Conservation (phyloP, 2,888 invertebrate genomes). For the Clusia tigrina region DNA sequence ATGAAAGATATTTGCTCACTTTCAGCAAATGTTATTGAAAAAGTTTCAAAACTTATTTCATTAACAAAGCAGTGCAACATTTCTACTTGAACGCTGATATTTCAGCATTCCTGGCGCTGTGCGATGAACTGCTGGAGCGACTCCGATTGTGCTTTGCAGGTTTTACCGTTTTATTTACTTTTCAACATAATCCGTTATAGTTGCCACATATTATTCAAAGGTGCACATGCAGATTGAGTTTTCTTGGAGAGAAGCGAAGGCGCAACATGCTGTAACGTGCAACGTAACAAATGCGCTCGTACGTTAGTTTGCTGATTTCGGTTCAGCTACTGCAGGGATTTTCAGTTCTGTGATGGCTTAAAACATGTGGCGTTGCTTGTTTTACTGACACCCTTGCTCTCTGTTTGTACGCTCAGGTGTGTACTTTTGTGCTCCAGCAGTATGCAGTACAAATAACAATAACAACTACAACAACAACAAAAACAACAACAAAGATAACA, state of each 20-base stretch:
- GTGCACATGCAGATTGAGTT: not conserved
- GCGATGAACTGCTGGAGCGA: too few relatives aligned
- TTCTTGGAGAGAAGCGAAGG: not conserved
- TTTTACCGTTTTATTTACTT: conserved; percentile 41
- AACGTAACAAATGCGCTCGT: not conserved
- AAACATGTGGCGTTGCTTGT: too few relatives aligned
- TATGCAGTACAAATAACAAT: too few relatives aligned
- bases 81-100: conserved; percentile 57
- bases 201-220: conserved; percentile 4
- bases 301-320: not conserved
- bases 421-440: conserved; percentile 41
- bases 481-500: conserved; percentile 30
- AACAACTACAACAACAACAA: conserved; percentile 19
- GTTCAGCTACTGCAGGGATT: too few relatives aligned
- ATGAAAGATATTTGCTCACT: not conserved
- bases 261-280: too few relatives aligned
- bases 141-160: too few relatives aligned
- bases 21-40: not conserved
- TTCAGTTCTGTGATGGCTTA: too few relatives aligned
- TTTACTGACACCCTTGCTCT: too few relatives aligned
- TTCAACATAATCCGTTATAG: conserved; percentile 42
- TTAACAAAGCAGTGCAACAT: conserved; percentile 57
- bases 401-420: too few relatives aligned
- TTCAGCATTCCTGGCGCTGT: too few relatives aligned
- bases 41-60: conserved; percentile 51